phyloP scores from a whole-genome alignment of 2,888 invertebrate genomes.

The Aquatica leii region DNA sequence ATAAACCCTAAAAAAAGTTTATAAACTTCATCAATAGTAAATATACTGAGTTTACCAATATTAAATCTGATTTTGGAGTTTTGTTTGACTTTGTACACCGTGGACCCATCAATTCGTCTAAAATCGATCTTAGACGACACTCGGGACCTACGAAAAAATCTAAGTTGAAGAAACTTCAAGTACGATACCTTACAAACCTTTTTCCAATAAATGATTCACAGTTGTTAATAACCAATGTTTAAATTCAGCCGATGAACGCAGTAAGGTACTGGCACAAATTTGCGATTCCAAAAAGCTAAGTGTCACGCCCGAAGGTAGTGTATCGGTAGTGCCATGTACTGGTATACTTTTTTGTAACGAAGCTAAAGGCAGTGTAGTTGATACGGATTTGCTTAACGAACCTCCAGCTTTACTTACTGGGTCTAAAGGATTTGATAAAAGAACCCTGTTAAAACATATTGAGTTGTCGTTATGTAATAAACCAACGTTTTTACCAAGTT shows the following conservation, averaged over 20 bases:
- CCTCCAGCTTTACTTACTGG: slow-evolving; percentile 63
- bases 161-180: neutral
- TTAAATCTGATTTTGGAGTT: slow-evolving; percentile 62
- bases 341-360: slow-evolving; percentile 57
- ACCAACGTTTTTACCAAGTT: slow-evolving; percentile 68
- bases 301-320: slow-evolving; percentile 62
- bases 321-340: slow-evolving; percentile 52
- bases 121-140: slow-evolving; percentile 73
- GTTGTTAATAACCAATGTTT: slow-evolving; percentile 74
- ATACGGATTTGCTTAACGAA: slow-evolving; percentile 56
- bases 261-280: slow-evolving; percentile 72
- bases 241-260: slow-evolving; percentile 78
- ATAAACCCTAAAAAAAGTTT: slow-evolving; percentile 66
- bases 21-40: neutral
- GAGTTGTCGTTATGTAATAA: neutral
- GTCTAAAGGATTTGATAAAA: slow-evolving; percentile 64
- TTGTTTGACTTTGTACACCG: slow-evolving; percentile 70
- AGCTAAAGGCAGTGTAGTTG: slow-evolving; percentile 53
- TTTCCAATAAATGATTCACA: slow-evolving; percentile 67
- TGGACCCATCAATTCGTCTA: slow-evolving; percentile 83
- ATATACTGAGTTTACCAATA: slow-evolving; percentile 66
- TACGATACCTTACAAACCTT: slow-evolving; percentile 66
- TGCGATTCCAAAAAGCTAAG: slow-evolving; percentile 77
- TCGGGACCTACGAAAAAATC: slow-evolving; percentile 69
- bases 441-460: slow-evolving; percentile 59